Evolutionary conservation across 35 echinoderm and acorn worm species (phyloP).

Genomic region (Patiria miniata): DNA sequence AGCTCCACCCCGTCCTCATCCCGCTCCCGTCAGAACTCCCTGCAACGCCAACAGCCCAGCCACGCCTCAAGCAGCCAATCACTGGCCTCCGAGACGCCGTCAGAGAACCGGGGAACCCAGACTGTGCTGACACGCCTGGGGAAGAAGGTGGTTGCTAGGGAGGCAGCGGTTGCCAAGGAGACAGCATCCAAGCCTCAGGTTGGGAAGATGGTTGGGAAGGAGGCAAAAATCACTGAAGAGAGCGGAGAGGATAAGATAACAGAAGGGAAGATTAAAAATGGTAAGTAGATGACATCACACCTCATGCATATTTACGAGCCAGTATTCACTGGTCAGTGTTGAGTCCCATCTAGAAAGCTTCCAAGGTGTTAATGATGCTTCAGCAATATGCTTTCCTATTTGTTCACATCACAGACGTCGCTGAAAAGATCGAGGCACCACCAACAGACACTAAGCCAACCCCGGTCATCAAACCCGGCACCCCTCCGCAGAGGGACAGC

Average conservation of each 20-base stretch:
- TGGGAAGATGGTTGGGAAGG: background rate
- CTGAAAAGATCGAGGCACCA: conserved; percentile 1
- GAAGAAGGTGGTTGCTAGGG: conserved; percentile 10
- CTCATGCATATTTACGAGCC: too few relatives aligned
- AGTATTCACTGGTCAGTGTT: too few relatives aligned
- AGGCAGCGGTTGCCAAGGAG: background rate
- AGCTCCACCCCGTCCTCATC: conserved; percentile 44
- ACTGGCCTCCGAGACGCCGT: conserved; percentile 12
- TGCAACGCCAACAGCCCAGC: conserved; percentile 36
- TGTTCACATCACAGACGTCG: background rate
- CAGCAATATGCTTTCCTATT: too few relatives aligned
- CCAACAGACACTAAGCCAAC: background rate
- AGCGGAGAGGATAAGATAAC: background rate
- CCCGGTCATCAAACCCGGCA: conserved; percentile 1
- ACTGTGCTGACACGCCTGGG: conserved; percentile 28
- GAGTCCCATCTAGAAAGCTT: too few relatives aligned
- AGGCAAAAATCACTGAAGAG: background rate
- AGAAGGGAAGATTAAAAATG: background rate
- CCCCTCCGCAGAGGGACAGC: conserved; percentile 6
- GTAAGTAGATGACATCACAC: background rate
- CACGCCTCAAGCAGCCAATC: conserved; percentile 32
- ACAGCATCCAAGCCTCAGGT: background rate
- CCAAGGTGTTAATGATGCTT: too few relatives aligned
- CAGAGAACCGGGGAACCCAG: conserved; percentile 61
- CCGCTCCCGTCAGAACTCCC: conserved; percentile 70